Base-by-base conservation (phyloP, 2,888 invertebrate genomes). In the Digitonthophagus gazella region DNA sequence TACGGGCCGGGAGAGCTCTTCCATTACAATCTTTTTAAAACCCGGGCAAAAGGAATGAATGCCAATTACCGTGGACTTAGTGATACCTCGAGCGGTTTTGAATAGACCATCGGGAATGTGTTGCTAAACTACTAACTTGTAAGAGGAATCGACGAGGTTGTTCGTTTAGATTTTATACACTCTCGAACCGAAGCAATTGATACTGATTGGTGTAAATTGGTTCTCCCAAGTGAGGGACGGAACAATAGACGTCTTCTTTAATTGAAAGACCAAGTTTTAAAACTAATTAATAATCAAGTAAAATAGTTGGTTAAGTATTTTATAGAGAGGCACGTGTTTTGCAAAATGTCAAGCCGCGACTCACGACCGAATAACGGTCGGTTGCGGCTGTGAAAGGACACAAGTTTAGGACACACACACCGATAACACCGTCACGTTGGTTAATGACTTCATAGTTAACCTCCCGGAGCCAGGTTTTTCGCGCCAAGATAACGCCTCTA, bases 391-490 rank as follows among this genome's bases (percentile, higher is more conserved):
- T 61, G 61, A 61, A 61, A 61, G 61, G 61, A 61, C 61, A 44
- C 28, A 61, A 15, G 61, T 61, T 61, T 19, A 61, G 61, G 61
- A 61, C 61, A 6, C 28, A 44, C 28, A n/a, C n/a, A 57, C 61
- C 15, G 61, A 19, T 61, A 61, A 19, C 16, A 61, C 61, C n/a
- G 61, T 61, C 61, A 61, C 61, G 61, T 61, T 61, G n/a, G 61
- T 18, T 61, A 61, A 61, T 61, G 61, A 61, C 61, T 61, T 61
- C 19, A 61, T 61, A 61, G 19, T 16, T 20, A 18, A 61, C 15
- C 14, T 44, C 28, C 28, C n/a, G n/a, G n/a, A n/a, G 11, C 28
- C 6, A 44, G 11, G 28, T 8, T 8, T 44, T 44, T 8, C 11
- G 28, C 28, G 28, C 28, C 3, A 44, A 44, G 28, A 44, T 44